Evolutionary conservation across 2,113 vertebrate species (phyloP), one percentile per base, ranked within the genome.

Genomic region (Muntiacus muntjak): DNA sequence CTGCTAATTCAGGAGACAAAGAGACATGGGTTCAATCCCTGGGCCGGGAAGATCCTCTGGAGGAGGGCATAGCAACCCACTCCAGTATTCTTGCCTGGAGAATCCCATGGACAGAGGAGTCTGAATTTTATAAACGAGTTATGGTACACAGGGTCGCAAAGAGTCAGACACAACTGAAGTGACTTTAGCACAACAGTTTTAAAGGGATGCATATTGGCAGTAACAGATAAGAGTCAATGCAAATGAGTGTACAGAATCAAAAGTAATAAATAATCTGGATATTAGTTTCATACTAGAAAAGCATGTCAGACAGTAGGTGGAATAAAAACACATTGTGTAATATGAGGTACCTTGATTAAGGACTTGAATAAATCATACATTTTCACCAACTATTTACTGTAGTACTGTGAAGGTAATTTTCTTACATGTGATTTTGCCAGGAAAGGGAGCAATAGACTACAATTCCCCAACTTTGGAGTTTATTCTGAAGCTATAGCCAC

Each of bases 251-350:
- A 21, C 45, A 85, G 62, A 88, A 55, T 94, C 50, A 83, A 89
- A 87, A 93, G 33, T 26, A 58, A 45, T 83, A 47, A 96, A 89
- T 79, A 25, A 79, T 50, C 28, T 62, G 5, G 2, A 5, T 64
- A 86, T 36, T 60, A 33, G 9, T 50, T 84, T 87, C 40, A 76
- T 21, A 57, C 36, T 62, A 93, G 67, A 87, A 95, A 91, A 95
- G 16, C 14, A 90, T 4, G 64, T 60, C 64, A 96, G 62, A 93
- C 2, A 82, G 4, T n/a, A 83, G 5, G 5, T 28, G 1, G 5
- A 96, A 94, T 82, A 40, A 91, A 87, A 78, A 87, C 21, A 92
- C 74, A 87, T 62, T 47, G 52, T 26, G 16, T 52, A 21, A 91
- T 28, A 33, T 62, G 13, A 94, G 13, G 6, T 9, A 57, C 28